phyloP scores from a whole-genome alignment of 2,888 invertebrate genomes.

The Eristalinus aeneus region DNA sequence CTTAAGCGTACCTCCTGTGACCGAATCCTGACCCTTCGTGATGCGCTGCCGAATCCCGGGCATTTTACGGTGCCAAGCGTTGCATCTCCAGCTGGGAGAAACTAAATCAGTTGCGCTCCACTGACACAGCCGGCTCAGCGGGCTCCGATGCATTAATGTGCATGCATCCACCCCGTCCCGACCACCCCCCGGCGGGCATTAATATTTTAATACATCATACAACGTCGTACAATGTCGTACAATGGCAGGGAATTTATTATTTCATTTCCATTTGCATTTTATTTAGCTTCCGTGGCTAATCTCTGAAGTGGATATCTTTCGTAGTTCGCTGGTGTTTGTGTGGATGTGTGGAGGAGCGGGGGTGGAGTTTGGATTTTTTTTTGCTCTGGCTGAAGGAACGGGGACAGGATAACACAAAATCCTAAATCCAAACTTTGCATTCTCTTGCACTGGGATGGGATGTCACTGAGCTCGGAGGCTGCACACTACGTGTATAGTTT shows the following conservation, averaged over 20 bases:
- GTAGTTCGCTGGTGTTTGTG: neutral
- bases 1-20: slow-evolving; percentile 5
- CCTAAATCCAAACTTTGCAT: slow-evolving; percentile 69
- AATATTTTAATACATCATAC: slow-evolving; percentile 72
- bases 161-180: slow-evolving; percentile 35
- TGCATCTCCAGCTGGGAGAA: neutral
- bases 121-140: slow-evolving; percentile 34
- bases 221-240: slow-evolving; percentile 63
- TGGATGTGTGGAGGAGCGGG: neutral
- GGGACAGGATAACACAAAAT: slow-evolving; percentile 40
- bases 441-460: slow-evolving; percentile 48
- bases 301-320: slow-evolving; percentile 65
- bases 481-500: slow-evolving; percentile 5
- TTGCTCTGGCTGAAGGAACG: neutral
- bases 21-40: neutral
- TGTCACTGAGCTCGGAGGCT: slow-evolving; percentile 5
- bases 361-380: neutral
- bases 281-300: slow-evolving; percentile 71
- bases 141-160: slow-evolving; percentile 63
- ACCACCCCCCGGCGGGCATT: slow-evolving; percentile 34
- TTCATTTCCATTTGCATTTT: slow-evolving; percentile 71
- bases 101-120: slow-evolving; percentile 51
- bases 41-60: slow-evolving; percentile 4
- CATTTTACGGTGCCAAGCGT: slow-evolving; percentile 14
- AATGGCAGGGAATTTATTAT: slow-evolving; percentile 70